Evolutionary conservation across 2,888 invertebrate genomes (phyloP).

Genomic region (Sinhomidia bicolor): DNA sequence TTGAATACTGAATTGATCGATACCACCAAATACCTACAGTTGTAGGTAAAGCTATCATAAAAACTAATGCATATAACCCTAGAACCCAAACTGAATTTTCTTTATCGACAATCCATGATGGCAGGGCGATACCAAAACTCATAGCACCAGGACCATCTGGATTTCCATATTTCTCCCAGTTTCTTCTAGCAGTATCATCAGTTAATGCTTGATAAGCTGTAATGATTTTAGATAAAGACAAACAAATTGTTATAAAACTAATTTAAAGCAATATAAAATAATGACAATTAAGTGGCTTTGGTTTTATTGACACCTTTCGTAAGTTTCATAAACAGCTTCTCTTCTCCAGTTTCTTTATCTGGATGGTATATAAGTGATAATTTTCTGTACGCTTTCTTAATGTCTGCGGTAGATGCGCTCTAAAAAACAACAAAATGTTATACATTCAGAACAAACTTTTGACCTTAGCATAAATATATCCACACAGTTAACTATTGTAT

Average conservation of each 20-base stretch:
- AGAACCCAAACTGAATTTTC: slow-evolving; percentile 98
- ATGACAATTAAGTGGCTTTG: not conserved
- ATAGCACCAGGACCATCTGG: slow-evolving; percentile 99
- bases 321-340: slow-evolving; percentile 98
- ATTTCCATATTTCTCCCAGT: slow-evolving; percentile 99
- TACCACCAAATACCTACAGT: slow-evolving; percentile 99
- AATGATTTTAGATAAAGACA: slow-evolving; percentile 3
- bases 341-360: slow-evolving; percentile 98
- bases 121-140: slow-evolving; percentile 99
- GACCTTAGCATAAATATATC: no score
- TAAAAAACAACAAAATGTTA: slow-evolving; percentile 81
- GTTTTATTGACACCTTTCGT: slow-evolving; percentile 89
- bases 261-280: slow-evolving; percentile 58
- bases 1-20: slow-evolving; percentile 97
- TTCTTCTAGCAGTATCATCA: slow-evolving; percentile 97
- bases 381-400: slow-evolving; percentile 97
- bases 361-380: slow-evolving; percentile 97
- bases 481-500: no score
- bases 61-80: slow-evolving; percentile 96
- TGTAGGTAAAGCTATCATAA: slow-evolving; percentile 97
- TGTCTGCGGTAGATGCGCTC: slow-evolving; percentile 93
- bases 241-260: not conserved
- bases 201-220: slow-evolving; percentile 91
- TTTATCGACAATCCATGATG: slow-evolving; percentile 99
- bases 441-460: no score